Evolutionary conservation across 2,797 vertebrate species (phyloP), one percentile per base, ranked within the genome.

Genomic region (Sebastes minor): DNA sequence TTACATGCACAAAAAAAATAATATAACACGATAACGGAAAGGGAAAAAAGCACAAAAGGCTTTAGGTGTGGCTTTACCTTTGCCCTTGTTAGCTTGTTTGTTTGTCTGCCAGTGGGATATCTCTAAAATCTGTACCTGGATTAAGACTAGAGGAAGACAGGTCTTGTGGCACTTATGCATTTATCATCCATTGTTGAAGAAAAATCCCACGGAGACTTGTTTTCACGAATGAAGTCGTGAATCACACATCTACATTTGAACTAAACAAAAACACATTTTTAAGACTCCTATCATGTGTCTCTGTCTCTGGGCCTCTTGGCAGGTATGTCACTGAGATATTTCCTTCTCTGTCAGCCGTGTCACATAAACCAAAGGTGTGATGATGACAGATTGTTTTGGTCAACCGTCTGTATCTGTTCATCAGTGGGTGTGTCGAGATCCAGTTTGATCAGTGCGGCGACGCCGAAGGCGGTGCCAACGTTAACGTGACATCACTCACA

Each of bases 401-500:
- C 9, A 33, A 11, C 60, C 6, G 5, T 10, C 33, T 66, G 23
- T 72, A 1, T 70, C 13, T 62, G 1, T 52, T 1, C 2, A 12
- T 74, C 22, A 55, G 22, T 30, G 2, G 63, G 59, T 25, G 71
- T 71, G 75, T 46, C 55, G 16, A 66, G 49, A 88, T 91, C 91
- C 81, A 86, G 91, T 92, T 82, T 57, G 72, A 38, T 84, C 22
- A 69, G 42, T n/a, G 86, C 88, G 2, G 8, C 33, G 23, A 78
- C 30, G 8, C 2, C 9, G 8, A 32, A 38, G 35, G 2, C 35
- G 35, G 35, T 38, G 18, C 67, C 11, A 65, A 5, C 2, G 2
- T 57, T 25, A 69, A 69, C 63, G 3, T 74, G 76, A 71, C 71
- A 14, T 87, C 74, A 80, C 63, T 61, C 68, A 56, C 66, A 18